Conservation (phyloP, 2,113 vertebrate species). For the Rynchops niger region DNA sequence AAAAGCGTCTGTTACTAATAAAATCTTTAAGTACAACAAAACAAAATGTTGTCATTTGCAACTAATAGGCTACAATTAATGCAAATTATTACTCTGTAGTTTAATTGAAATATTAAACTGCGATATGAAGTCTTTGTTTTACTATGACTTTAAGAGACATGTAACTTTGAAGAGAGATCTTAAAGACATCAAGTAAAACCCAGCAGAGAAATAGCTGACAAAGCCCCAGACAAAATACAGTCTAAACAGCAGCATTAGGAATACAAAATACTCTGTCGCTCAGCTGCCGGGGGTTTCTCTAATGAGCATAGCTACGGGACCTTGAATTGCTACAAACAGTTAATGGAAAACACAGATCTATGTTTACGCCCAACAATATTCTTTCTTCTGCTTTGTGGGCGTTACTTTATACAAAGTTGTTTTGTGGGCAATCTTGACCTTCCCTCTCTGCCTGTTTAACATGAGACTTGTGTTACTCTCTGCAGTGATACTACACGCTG, state of each 20-base stretch:
- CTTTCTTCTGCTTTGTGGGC: not conserved
- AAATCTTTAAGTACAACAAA: slow-evolving; percentile 67
- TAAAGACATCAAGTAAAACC: slow-evolving; percentile 1
- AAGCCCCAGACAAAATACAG: not conserved
- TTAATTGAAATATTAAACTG: slow-evolving; percentile 27
- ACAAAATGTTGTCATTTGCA: slow-evolving; percentile 60
- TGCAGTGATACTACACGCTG: not conserved
- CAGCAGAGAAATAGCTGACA: not conserved
- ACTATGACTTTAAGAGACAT: not conserved
- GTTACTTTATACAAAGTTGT: not conserved
- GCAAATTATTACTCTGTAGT: not conserved
- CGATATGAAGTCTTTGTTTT: not conserved
- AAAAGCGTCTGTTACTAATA: slow-evolving; percentile 69
- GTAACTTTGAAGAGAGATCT: slow-evolving; percentile 2
- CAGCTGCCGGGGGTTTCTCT: not conserved
- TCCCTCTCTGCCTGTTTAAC: not conserved
- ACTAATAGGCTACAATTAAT: slow-evolving; percentile 57
- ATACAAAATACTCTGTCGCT: not conserved
- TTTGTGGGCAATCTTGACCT: not conserved
- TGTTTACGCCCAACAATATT: not conserved
- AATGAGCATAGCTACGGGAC: not conserved
- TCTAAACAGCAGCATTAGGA: not conserved
- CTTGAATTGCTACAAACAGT: not conserved
- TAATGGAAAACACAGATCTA: not conserved
- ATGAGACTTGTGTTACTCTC: not conserved